Conservation (phyloP, 2,797 vertebrate species). For the Tragopan temminckii region DNA sequence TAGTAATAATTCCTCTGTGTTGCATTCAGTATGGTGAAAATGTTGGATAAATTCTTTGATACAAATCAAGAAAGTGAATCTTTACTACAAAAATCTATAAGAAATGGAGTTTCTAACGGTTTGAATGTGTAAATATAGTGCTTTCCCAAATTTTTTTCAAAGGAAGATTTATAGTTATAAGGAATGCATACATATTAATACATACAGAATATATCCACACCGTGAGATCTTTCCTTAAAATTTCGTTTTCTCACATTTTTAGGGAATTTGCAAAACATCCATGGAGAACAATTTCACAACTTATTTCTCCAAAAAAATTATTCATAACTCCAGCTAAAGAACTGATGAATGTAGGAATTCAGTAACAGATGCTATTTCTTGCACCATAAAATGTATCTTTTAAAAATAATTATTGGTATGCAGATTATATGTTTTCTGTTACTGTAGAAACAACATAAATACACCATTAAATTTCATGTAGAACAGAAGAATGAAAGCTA, state of each 20-base stretch:
- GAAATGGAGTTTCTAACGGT: neutral
- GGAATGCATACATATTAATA: neutral
- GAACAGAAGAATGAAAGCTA: neutral
- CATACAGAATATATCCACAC: neutral
- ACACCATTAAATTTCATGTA: neutral
- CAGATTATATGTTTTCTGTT: neutral
- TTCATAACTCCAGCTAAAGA: neutral
- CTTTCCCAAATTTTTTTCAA: neutral
- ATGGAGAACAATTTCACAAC: neutral
- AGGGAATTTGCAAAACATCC: neutral
- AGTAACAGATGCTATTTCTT: neutral
- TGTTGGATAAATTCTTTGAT: neutral
- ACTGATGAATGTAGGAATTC: neutral
- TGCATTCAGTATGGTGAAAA: neutral
- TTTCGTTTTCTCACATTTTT: neutral
- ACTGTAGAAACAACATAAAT: neutral
- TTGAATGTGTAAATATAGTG: neutral
- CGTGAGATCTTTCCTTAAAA: neutral
- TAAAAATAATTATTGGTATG: neutral
- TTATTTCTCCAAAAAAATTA: neutral
- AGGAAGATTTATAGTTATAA: neutral
- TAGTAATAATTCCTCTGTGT: neutral
- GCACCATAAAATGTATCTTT: neutral
- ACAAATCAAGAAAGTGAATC: neutral
- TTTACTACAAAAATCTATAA: neutral